phyloP scores from a whole-genome alignment of 2,797 vertebrate species.

The Brachyalestes nurse region DNA sequence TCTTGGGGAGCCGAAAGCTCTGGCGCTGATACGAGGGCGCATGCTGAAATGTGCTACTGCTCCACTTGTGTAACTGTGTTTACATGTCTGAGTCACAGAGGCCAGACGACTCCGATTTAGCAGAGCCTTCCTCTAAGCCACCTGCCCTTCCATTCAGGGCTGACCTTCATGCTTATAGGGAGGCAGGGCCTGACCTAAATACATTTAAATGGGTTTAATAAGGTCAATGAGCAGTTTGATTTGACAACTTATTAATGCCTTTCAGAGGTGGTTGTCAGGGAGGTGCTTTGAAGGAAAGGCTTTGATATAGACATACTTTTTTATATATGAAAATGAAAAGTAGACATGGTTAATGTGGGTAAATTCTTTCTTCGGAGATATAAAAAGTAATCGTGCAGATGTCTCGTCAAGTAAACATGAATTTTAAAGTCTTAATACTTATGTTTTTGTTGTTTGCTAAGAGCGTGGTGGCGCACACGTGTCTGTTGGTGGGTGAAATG shows the following conservation, averaged over 20 bases:
- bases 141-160: constrained; percentile 74
- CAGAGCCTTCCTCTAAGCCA: constrained; percentile 75
- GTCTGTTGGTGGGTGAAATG: constrained; percentile 61
- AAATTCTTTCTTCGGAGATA: too few relatives aligned
- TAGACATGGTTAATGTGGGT: background rate
- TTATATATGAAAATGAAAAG: background rate
- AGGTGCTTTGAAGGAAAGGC: background rate
- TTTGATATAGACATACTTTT: background rate
- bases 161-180: constrained; percentile 77
- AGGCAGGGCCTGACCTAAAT: constrained; percentile 79
- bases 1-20: constrained; percentile 11
- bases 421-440: background rate
- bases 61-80: constrained; percentile 69
- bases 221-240: constrained; percentile 50
- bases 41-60: constrained; percentile 27
- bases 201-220: constrained; percentile 64
- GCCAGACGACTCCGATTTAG: constrained; percentile 77
- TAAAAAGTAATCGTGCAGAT: too few relatives aligned
- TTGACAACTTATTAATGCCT: constrained; percentile 37
- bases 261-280: constrained; percentile 31
- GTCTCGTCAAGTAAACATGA: background rate
- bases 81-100: constrained; percentile 65
- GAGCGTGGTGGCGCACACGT: constrained; percentile 70
- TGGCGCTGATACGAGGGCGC: constrained; percentile 16
- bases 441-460: constrained; percentile 42